Evolutionary conservation across 2,888 invertebrate species (phyloP), one percentile per base, ranked within the genome.

Genomic region (Acanthosepion pharaonis): DNA sequence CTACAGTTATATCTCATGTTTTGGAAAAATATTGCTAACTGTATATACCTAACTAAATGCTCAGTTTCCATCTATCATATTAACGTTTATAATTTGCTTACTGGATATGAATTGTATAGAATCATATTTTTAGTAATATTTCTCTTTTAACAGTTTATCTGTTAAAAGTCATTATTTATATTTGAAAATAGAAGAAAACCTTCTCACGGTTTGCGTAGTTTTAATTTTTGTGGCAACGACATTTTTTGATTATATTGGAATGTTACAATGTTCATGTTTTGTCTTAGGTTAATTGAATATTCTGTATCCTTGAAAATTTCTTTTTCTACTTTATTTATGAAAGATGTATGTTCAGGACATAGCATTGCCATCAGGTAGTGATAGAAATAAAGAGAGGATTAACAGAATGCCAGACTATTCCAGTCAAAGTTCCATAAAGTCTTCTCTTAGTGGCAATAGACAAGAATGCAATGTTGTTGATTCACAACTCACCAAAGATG

Each of bases 321-420:
- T 0, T 59, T 78, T 78, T 78, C n/a, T 78, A 78, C 78, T 78
- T 78, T 78, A 78, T 78, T 78, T 78, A 78, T 78, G 11, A 8
- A n/a, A 78, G 78, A 78, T 78, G 78, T 78, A 78, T n/a, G 78
- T 78, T 78, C 78, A 78, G 33, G 78, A 33, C n/a, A n/a, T 78
- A n/a, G 78, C 78, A 15, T 33, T 78, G n/a, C 78, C 78, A 78
- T 78, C 78, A 15, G 78, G 78, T 78, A 78, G 78, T 78, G 33
- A 78, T n/a, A 78, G 78, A 78, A 78, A 4, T n/a, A n/a, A 78
- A 78, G n/a, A 78, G 11, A n/a, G 78, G n/a, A 78, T n/a, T 78
- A n/a, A 33, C 18, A 11, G n/a, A 9, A 78, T 78, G 78, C n/a
- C 5, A 15, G n/a, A 78, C n/a, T 33, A 15, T 78, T n/a, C n/a